Evolutionary conservation across 1,140 invertebrate genomes (phyloP), one percentile per base, ranked within the genome.

Genomic region (Procambarus virginalis): DNA sequence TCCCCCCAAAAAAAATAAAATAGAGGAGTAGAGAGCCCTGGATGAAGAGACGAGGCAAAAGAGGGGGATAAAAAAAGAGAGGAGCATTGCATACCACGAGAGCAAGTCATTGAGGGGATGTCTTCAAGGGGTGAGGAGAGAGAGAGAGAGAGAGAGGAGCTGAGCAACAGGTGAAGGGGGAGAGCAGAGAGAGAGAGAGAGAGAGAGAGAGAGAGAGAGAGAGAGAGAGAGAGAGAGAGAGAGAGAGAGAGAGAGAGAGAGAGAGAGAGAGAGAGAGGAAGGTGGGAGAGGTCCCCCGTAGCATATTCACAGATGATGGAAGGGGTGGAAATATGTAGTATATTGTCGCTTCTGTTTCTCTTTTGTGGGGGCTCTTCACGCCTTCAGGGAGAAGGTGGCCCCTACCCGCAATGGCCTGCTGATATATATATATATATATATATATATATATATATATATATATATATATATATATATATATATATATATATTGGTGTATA

Each of bases 371-470:
- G 17, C 12, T 17, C 60, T 64, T 64, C 60, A 17, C 60, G 60
- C 60, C 60, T 2, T 4, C 60, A 64, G 60, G 60, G 0, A 64
- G 60, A 20, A 17, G 10, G 60, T 17, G 60, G 60, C 2, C 20
- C 12, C 60, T 64, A 14, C 12, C 17, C 60, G 12, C 60, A 64
- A n/a, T n/a, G n/a, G n/a, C n/a, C n/a, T n/a, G n/a, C 2, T 64
- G 4, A 64, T 64, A 17, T 64, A 20, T 64, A 2, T 64, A 17
- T 64, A 64, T 64, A 64, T 64, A 64, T 64, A 64, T 64, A 64
- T 64, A 64, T 64, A 64, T 64, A 64, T 64, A 64, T 64, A 64
- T 64, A 64, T 64, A 64, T 64, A 64, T 64, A 64, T 64, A 64
- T 64, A 64, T 64, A 64, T 64, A 64, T 64, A 64, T 64, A 64